Percentiles rank a stretch among this genome's conserved stretches.
These are phyloP conservation scores for Ceyx erithaca DNA, from an alignment of 2,797 vertebrate species.

Conservation along the genomic window DNA sequence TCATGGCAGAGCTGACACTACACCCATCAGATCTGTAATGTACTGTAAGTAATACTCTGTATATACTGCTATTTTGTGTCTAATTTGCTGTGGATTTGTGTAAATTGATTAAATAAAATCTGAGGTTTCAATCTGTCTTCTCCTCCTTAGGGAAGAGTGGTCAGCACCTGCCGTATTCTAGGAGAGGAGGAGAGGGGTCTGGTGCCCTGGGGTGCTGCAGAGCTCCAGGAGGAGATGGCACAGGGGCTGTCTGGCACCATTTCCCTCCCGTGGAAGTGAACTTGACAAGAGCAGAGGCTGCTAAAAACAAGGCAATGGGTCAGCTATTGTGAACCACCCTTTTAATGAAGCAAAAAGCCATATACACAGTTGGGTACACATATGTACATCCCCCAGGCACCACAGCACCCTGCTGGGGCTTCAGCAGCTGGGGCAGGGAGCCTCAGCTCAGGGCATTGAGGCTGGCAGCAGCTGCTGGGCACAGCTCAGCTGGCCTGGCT, in stretches of 20 bases:
- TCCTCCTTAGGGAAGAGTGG: not conserved
- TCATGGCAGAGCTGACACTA: conserved; percentile 45
- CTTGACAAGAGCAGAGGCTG: not conserved
- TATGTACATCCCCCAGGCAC: not conserved
- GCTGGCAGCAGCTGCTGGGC: not conserved
- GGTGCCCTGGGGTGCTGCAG: not conserved
- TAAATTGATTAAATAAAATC: conserved; percentile 76
- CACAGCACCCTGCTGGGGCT: not conserved
- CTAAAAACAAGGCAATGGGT: not conserved
- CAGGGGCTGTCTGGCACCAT: not conserved
- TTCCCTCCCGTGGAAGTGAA: not conserved
- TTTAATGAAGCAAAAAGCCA: conserved; percentile 64
- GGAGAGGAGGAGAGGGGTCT: not conserved
- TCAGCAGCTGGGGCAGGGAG: not conserved
- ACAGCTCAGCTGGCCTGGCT: not conserved
- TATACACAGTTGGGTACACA: conserved; percentile 18
- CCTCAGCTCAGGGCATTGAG: too few relatives aligned
- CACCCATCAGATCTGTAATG: conserved; percentile 65
- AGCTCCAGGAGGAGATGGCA: not conserved
- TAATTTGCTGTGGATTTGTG: conserved; percentile 70
- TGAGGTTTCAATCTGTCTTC: conserved; percentile 46
- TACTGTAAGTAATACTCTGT: conserved; percentile 77
- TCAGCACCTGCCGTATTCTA: not conserved
- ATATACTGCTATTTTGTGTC: conserved; percentile 73
- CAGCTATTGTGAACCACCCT: not conserved